Percentiles rank a stretch among this genome's conserved stretches.
phyloP scores from a whole-genome alignment of 2,113 vertebrate genomes.

The Myiagra hebetior region DNA sequence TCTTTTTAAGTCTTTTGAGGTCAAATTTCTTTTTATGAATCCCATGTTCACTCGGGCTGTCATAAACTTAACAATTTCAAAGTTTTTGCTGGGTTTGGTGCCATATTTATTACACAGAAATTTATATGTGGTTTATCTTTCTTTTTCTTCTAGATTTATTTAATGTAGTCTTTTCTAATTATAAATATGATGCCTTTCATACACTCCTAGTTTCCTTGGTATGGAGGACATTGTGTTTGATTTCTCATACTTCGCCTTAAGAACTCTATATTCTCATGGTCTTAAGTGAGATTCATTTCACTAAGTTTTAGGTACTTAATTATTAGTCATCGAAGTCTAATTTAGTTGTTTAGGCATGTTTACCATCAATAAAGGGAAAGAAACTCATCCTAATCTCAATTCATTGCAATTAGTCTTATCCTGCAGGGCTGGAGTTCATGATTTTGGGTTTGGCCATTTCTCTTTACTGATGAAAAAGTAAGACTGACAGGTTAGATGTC shows the following conservation, averaged over 20 bases:
- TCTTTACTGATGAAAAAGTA: not conserved
- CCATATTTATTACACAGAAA: not conserved
- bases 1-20: not conserved
- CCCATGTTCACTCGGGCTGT: not conserved
- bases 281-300: not conserved
- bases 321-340: not conserved
- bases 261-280: not conserved
- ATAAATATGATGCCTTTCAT: not conserved
- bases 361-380: not conserved
- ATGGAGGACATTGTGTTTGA: not conserved
- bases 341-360: not conserved
- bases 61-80: not conserved
- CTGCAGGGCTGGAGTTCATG: not conserved
- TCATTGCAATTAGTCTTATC: not conserved
- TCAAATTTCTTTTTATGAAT: not conserved
- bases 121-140: not conserved
- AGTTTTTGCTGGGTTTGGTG: not conserved
- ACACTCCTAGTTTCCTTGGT: not conserved
- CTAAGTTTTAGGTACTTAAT: not conserved
- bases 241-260: not conserved
- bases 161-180: not conserved
- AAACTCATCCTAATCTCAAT: not conserved
- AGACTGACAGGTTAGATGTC: not conserved
- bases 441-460: not conserved
- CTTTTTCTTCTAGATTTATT: not conserved